phyloP scores from a whole-genome alignment of 2,113 vertebrate genomes.

The Indicator maculatus region DNA sequence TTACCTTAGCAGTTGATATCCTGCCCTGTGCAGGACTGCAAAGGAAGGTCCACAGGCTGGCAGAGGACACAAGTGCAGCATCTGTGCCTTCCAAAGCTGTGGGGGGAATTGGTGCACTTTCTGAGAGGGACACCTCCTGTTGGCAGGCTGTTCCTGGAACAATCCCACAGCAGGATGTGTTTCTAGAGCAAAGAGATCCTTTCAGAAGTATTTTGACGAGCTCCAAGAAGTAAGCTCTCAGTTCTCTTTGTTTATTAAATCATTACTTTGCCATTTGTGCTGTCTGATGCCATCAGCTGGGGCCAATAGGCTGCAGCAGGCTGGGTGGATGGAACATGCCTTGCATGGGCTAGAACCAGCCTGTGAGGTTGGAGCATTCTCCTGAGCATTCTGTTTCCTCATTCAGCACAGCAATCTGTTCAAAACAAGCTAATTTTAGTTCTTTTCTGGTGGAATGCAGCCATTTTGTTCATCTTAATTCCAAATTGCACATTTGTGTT shows the following conservation, averaged over 20 bases:
- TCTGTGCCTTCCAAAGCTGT: not conserved
- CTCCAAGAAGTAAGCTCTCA: not conserved
- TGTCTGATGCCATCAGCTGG: not conserved
- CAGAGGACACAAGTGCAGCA: not conserved
- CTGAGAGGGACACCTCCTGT: not conserved
- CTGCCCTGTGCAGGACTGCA: not conserved
- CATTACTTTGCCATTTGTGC: not conserved
- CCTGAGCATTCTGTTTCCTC: constrained; percentile 7
- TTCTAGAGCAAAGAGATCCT: not conserved
- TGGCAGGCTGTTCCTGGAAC: not conserved
- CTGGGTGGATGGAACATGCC: not conserved
- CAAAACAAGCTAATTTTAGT: constrained; percentile 4
- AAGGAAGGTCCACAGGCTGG: not conserved
- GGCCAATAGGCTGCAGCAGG: not conserved
- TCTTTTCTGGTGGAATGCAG: not conserved
- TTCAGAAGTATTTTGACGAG: not conserved
- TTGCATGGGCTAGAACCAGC: not conserved
- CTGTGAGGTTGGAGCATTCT: not conserved
- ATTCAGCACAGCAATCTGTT: not conserved
- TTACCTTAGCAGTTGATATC: fast-evolving
- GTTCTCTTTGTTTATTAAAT: not conserved
- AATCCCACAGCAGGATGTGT: not conserved
- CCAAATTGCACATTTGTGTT: not conserved
- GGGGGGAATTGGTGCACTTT: not conserved
- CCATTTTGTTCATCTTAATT: not conserved